Conservation (phyloP, 2,113 vertebrate genomes). For the Ariopsis seemanni region DNA sequence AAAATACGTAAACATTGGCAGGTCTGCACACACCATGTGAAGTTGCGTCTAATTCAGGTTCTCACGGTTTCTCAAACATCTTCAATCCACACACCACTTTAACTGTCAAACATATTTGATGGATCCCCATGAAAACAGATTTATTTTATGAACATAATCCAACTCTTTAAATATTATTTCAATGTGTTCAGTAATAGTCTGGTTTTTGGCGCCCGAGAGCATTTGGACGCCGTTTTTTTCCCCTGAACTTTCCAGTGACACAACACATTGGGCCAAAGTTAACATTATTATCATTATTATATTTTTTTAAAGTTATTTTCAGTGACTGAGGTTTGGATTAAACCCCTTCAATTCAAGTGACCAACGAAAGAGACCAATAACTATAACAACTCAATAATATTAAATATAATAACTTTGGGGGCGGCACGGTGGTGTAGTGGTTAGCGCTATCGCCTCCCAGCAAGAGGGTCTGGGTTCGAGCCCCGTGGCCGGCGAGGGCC, state of each 20-base stretch:
- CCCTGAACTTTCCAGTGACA: not conserved
- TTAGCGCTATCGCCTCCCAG: no score
- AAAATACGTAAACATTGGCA: not conserved
- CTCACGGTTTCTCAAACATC: not conserved
- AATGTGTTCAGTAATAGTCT: not conserved
- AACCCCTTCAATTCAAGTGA: not conserved
- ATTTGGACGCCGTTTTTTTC: not conserved
- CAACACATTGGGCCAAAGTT: not conserved
- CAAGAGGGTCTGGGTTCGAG: no score
- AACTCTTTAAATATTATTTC: not conserved
- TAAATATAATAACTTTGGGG: not conserved
- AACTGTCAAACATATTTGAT: not conserved
- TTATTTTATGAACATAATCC: not conserved
- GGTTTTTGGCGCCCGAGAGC: not conserved
- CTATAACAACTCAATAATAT: not conserved
- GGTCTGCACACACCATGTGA: not conserved
- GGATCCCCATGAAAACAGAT: not conserved
- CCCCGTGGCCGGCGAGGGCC: rapidly evolving
- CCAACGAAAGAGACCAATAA: not conserved
- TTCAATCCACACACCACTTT: not conserved
- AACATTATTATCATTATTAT: not conserved
- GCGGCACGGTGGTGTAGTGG: no score
- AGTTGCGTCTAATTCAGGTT: not conserved
- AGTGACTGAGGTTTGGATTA: not conserved
- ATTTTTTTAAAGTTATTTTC: not conserved